A percentile compares a stretch with the other conserved stretches of the same genome.
phyloP scores from a whole-genome alignment of 2,797 vertebrate genomes.

The Chlorospingus semifuscus region DNA sequence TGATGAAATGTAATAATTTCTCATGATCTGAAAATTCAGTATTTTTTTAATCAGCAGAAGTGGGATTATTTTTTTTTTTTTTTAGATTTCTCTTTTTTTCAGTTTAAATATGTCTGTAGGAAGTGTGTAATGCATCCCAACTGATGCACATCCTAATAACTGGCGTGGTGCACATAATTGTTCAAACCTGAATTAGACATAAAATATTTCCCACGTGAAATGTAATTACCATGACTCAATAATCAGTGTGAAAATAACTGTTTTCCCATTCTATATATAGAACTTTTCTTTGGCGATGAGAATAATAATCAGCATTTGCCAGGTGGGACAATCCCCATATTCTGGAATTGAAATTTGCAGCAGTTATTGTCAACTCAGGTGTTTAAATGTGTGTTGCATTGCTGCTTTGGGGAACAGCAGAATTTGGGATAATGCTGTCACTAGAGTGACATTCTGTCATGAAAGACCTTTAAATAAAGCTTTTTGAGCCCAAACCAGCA shows the following conservation, averaged over 20 bases:
- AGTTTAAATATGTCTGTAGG: neutral
- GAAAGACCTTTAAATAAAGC: neutral
- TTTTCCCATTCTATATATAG: neutral
- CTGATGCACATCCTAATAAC: neutral
- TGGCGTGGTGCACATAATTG: neutral
- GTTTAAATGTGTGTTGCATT: neutral
- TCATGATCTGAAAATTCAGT: neutral
- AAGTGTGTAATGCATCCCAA: neutral
- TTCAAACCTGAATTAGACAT: neutral
- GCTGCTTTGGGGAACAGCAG: neutral
- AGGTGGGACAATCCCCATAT: neutral
- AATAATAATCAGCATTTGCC: neutral
- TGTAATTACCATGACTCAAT: neutral
- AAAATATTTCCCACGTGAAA: neutral
- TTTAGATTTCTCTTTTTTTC: neutral
- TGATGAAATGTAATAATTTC: neutral
- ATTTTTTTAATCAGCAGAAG: neutral
- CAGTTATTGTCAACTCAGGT: neutral
- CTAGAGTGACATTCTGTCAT: neutral
- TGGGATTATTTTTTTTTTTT: neutral
- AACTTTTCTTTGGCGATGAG: neutral
- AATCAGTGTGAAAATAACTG: neutral
- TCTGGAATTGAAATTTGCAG: neutral
- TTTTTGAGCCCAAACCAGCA: neutral
- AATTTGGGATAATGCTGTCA: neutral